phyloP scores from a whole-genome alignment of 2,888 invertebrate genomes.

The Philopedon plagiatum region DNA sequence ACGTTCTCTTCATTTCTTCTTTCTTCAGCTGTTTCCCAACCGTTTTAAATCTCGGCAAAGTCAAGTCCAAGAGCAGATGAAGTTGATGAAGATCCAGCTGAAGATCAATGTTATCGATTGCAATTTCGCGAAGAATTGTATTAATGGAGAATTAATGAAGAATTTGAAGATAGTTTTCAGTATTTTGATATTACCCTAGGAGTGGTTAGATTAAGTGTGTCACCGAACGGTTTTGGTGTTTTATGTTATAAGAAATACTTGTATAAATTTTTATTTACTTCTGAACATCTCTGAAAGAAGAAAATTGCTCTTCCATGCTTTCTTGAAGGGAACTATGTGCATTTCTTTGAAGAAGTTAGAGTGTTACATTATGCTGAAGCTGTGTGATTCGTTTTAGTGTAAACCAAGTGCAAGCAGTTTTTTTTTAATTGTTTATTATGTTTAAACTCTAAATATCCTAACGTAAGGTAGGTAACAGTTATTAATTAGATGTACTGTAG shows the following conservation, averaged over 20 bases:
- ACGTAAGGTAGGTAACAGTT: too few species aligned
- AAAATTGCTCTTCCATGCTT: too few species aligned
- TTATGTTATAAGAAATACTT: conserved; percentile 2
- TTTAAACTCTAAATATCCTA: background rate
- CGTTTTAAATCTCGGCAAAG: conserved; percentile 36
- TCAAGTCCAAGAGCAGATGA: conserved; percentile 55
- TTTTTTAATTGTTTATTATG: background rate
- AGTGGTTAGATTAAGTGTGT: conserved; percentile 6
- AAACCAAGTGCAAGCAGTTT: background rate
- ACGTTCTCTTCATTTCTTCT: conserved; percentile 50
- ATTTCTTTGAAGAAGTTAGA: conserved; percentile 57
- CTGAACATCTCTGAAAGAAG: too few species aligned
- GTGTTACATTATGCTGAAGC: conserved; percentile 60
- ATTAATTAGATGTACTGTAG: too few species aligned
- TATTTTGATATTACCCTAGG: background rate
- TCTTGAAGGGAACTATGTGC: conserved; percentile 53
- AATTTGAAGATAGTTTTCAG: too few species aligned
- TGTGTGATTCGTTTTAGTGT: conserved; percentile 48
- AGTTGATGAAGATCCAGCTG: background rate
- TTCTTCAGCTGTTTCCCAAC: conserved; percentile 34
- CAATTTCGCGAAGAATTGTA: background rate
- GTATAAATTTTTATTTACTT: too few species aligned
- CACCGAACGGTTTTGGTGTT: conserved; percentile 1
- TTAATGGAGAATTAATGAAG: too few species aligned
- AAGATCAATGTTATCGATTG: conserved; percentile 2